Base-by-base conservation (phyloP, 1,140 invertebrate genomes). In the Lepidurus packardi region DNA sequence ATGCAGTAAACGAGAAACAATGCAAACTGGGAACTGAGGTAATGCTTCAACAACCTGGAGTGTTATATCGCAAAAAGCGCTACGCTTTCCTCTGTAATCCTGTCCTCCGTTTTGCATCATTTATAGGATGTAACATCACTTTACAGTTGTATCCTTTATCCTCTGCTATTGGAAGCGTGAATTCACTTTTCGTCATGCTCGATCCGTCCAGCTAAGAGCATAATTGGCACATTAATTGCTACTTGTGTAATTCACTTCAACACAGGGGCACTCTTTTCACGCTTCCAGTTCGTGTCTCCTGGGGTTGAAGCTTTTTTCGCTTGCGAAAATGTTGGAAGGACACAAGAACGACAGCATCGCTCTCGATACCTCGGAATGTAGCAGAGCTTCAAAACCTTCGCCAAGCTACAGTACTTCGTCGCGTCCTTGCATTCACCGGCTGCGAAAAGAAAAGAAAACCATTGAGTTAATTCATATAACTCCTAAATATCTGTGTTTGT, bases 301-400 rank as follows among this genome's bases (percentile, higher is more conserved):
- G 53, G 9, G 1, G 21, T 21, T 21, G 53, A 65, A 21, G 53
- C n/a, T 65, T 13, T 13, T n/a, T 65, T 13, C 9, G 13, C 21
- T 65, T 7, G 53, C 53, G 53, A 9, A 7, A 65, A 9, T n/a
- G 16, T 65, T 9, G 53, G 34, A 77, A 21, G 65, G 77, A 82
- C 87, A 83, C 93, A 95, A 77, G 93, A 92, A 81, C 91, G 89
- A 86, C 94, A 95, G 84, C 94, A 95, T 83, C 93, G 92, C 81
- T 91, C 89, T 84, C 91, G 90, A 84, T 94, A 95, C 47, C 92
- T 88, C 81, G 90, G 88, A 78, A 93, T 87, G 76, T 90, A 90
- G 85, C 94, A 95, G 87, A 95, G 89, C 83, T 93, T 93, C 90
- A 94, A 92, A 34, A 89, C 87, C 82, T 90, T 90, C 16, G 94